phyloP scores from a whole-genome alignment of 2,888 invertebrate species.

The Schrankia costaestrigalis region DNA sequence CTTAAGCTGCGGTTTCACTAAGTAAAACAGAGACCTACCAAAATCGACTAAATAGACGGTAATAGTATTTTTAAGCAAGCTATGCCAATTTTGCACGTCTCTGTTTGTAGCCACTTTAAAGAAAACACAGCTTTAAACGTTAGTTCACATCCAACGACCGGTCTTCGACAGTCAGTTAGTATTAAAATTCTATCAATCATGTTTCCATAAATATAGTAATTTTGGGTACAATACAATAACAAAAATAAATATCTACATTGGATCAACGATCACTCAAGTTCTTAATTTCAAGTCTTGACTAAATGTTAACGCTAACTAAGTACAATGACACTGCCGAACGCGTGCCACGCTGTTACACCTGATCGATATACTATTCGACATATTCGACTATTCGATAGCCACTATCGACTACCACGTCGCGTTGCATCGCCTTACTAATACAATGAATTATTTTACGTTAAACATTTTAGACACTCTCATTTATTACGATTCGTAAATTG shows the following conservation, averaged over 20 bases:
- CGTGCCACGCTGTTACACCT: constrained; percentile 31
- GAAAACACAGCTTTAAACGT: no score
- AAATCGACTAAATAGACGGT: no score
- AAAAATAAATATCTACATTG: constrained; percentile 81
- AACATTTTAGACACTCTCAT: constrained; percentile 43
- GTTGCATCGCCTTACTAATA: constrained; percentile 32
- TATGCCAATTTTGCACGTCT: no score
- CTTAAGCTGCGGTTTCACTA: no score
- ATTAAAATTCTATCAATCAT: constrained; percentile 52
- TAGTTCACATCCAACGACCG: constrained; percentile 34
- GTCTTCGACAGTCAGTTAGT: constrained; percentile 35
- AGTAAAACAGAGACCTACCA: no score
- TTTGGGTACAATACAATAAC: constrained; percentile 76
- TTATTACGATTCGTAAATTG: constrained; percentile 42
- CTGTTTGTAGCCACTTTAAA: no score
- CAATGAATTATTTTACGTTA: constrained; percentile 35
- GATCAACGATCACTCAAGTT: constrained; percentile 73
- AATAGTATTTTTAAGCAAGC: no score
- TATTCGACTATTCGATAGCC: constrained; percentile 22
- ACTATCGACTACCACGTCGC: constrained; percentile 33
- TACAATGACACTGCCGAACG: constrained; percentile 57
- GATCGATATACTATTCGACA: constrained; percentile 9
- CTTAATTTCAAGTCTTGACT: constrained; percentile 70
- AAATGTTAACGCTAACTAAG: constrained; percentile 74
- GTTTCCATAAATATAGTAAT: constrained; percentile 70